These are phyloP conservation scores for Sphaeridia pumilis DNA, from an alignment of 2,888 invertebrate genomes.

Conservation along the genomic window DNA sequence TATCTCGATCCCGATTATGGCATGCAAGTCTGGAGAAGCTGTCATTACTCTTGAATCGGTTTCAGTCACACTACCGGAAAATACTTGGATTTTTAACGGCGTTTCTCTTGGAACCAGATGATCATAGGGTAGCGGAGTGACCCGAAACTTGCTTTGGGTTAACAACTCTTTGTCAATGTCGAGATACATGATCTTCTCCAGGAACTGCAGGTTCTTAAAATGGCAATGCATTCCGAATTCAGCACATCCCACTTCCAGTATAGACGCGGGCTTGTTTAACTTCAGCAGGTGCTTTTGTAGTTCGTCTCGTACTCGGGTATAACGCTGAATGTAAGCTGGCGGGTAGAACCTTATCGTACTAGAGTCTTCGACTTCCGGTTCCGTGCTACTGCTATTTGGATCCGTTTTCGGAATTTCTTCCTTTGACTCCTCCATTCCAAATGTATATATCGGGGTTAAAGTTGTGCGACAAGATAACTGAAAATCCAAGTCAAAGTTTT, in stretches of 20 bases:
- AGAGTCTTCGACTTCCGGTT: constrained; percentile 3
- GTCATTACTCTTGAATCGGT: constrained; percentile 17
- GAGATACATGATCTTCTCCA: constrained; percentile 58
- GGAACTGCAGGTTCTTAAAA: constrained; percentile 52
- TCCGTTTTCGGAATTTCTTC: no score
- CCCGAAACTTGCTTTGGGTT: constrained; percentile 34
- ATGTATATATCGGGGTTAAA: no score
- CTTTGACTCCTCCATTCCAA: no score
- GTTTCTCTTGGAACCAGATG: constrained; percentile 21
- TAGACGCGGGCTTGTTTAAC: constrained; percentile 37
- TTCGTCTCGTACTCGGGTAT: constrained; percentile 37
- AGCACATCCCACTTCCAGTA: constrained; percentile 77
- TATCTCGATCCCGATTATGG: constrained; percentile 39
- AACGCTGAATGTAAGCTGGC: constrained; percentile 66
- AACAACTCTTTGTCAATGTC: constrained; percentile 55
- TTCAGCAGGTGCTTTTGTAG: neutral
- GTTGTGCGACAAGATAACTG: no score
- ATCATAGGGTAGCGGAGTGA: constrained; percentile 28
- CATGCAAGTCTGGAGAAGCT: constrained; percentile 16
- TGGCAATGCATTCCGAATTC: constrained; percentile 61
- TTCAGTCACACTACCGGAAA: constrained; percentile 25
- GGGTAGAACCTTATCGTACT: constrained; percentile 56
- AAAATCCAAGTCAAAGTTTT: no score
- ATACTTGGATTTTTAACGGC: constrained; percentile 27
- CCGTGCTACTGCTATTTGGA: neutral